Percentiles rank a stretch among this genome's conserved stretches.
Evolutionary conservation across 2,888 invertebrate genomes (phyloP).

Genomic region (Frankliniella fusca): DNA sequence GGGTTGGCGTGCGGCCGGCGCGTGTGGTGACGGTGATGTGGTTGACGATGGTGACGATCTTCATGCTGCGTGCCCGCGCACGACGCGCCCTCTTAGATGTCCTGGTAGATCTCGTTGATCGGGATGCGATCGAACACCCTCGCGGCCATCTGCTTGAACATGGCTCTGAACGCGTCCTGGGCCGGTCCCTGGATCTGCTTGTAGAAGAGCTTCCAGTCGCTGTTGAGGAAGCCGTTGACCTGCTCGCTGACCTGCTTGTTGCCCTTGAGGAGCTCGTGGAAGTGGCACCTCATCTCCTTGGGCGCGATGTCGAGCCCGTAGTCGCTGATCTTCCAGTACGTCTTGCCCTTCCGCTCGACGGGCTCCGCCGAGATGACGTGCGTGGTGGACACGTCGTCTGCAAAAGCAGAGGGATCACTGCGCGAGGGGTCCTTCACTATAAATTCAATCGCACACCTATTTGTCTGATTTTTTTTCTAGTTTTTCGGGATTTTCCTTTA

Average conservation of each 20-base stretch:
- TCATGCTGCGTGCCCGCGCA: too few species aligned
- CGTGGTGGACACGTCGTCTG: neutral
- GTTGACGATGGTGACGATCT: neutral
- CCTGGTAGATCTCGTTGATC: neutral
- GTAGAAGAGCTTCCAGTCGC: conserved; percentile 4
- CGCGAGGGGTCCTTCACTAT: too few species aligned
- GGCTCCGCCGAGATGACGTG: neutral
- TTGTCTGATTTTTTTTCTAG: too few species aligned
- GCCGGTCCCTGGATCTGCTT: conserved; percentile 1
- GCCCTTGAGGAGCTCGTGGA: conserved; percentile 10
- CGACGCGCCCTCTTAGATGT: neutral
- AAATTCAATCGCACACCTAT: too few species aligned
- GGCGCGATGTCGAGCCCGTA: neutral
- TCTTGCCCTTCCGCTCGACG: neutral
- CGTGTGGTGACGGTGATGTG: too few species aligned
- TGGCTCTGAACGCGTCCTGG: neutral
- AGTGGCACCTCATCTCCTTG: neutral
- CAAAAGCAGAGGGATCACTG: too few species aligned
- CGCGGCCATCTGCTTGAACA: neutral
- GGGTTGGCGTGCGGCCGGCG: too few species aligned
- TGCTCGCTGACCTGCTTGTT: conserved; percentile 8
- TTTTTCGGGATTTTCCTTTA: too few species aligned
- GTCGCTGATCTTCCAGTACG: neutral
- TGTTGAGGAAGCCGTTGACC: conserved; percentile 3
- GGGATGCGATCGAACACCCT: neutral